A percentile compares a stretch with the other conserved stretches of the same genome.
These are phyloP conservation scores for Cromileptes altivelis DNA, from an alignment of 2,113 vertebrate species.

Conservation along the genomic window DNA sequence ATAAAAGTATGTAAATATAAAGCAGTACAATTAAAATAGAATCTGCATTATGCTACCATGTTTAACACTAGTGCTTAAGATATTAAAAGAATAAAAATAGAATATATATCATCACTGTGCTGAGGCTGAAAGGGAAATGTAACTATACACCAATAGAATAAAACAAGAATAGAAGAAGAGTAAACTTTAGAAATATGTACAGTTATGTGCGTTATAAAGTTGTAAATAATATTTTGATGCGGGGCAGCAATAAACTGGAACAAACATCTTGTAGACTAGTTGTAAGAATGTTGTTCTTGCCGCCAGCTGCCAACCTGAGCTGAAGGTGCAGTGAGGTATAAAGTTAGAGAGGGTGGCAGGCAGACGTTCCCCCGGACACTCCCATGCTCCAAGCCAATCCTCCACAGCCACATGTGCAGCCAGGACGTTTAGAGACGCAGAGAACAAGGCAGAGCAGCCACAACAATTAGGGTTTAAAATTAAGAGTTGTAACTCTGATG, in stretches of 20 bases:
- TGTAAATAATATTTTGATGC: too few relatives aligned
- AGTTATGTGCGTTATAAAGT: too few relatives aligned
- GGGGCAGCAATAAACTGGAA: background rate
- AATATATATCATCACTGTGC: too few relatives aligned
- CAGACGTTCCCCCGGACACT: background rate
- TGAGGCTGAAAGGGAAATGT: too few relatives aligned
- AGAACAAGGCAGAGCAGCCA: background rate
- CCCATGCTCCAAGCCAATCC: constrained; percentile 16
- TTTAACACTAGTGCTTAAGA: too few relatives aligned
- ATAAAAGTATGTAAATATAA: background rate
- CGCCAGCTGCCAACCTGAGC: background rate
- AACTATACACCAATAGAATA: too few relatives aligned
- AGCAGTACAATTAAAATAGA: too few relatives aligned
- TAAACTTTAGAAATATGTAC: too few relatives aligned
- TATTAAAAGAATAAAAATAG: too few relatives aligned
- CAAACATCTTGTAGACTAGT: background rate
- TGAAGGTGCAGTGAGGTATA: background rate
- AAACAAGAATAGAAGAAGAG: too few relatives aligned
- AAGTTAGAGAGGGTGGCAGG: background rate
- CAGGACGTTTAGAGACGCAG: background rate
- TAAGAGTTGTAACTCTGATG: too few relatives aligned
- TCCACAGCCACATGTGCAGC: background rate
- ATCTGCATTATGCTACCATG: too few relatives aligned
- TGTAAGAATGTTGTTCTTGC: background rate
- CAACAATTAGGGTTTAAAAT: background rate